These are phyloP conservation scores for Megalops cyprinoides DNA, from an alignment of 2,797 vertebrate genomes.

Conservation along the genomic window DNA sequence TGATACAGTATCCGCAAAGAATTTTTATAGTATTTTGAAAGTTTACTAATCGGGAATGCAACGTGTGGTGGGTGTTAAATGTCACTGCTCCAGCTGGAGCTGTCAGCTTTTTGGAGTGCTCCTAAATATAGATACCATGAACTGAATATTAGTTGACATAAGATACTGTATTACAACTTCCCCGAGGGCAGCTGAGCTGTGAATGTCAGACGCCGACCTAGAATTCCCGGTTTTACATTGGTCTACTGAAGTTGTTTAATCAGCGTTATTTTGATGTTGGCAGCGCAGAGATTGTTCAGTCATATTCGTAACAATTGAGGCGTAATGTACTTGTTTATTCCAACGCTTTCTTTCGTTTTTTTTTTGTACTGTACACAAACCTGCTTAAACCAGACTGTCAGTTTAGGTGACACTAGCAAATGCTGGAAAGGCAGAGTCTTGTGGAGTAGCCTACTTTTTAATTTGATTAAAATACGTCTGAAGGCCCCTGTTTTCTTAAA, in stretches of 20 bases:
- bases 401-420: no score
- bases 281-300: neutral
- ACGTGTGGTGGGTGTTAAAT: constrained; percentile 5
- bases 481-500: neutral
- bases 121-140: constrained; percentile 39
- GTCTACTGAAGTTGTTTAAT: neutral
- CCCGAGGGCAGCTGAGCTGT: neutral
- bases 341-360: neutral
- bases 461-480: neutral
- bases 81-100: constrained; percentile 17
- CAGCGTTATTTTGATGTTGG: neutral
- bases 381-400: no score
- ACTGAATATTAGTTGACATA: constrained; percentile 27
- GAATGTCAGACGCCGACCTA: neutral
- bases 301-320: neutral
- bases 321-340: neutral
- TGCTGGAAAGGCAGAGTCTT: neutral
- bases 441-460: neutral
- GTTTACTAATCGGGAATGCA: neutral
- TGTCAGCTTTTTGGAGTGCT: neutral
- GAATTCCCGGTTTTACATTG: neutral
- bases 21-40: neutral
- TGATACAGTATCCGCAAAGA: neutral
- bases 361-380: no score
- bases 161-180: neutral